Percentiles rank a stretch among this genome's conserved stretches.
These are phyloP conservation scores for Sebastes matsubarae DNA, from an alignment of 2,797 vertebrate genomes.

Conservation along the genomic window DNA sequence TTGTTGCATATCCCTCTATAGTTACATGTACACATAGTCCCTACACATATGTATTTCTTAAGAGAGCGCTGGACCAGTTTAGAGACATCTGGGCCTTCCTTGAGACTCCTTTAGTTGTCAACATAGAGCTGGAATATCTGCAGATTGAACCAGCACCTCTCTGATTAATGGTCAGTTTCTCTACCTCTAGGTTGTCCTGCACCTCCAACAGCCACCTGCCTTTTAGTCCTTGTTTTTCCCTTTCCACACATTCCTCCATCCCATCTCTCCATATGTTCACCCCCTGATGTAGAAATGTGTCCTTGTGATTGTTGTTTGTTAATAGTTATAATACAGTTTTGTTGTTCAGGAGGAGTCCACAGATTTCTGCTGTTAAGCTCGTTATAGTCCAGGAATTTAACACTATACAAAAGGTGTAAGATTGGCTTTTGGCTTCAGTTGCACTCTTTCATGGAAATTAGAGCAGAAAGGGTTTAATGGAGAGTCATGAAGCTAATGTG, in stretches of 20 bases:
- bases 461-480: slow-evolving; percentile 3
- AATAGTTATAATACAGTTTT: neutral
- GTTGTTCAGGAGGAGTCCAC: slow-evolving; percentile 36
- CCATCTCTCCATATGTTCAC: neutral
- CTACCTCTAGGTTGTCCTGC: neutral
- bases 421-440: slow-evolving; percentile 4
- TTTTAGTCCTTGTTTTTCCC: slow-evolving; percentile 15
- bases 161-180: slow-evolving; percentile 19
- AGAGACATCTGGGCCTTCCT: neutral
- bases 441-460: neutral
- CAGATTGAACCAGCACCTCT: neutral
- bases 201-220: neutral
- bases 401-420: neutral
- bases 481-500: slow-evolving; percentile 8
- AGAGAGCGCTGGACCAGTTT: neutral
- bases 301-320: slow-evolving; percentile 16
- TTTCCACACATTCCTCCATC: slow-evolving; percentile 7
- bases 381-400: neutral
- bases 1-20: neutral
- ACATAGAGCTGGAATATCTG: neutral
- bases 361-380: slow-evolving; percentile 48
- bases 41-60: neutral
- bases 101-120: neutral
- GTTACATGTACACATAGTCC: neutral
- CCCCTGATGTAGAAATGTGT: slow-evolving; percentile 9